Base-by-base conservation (phyloP, 2,797 vertebrate genomes). In the Oreochromis mossambicus region DNA sequence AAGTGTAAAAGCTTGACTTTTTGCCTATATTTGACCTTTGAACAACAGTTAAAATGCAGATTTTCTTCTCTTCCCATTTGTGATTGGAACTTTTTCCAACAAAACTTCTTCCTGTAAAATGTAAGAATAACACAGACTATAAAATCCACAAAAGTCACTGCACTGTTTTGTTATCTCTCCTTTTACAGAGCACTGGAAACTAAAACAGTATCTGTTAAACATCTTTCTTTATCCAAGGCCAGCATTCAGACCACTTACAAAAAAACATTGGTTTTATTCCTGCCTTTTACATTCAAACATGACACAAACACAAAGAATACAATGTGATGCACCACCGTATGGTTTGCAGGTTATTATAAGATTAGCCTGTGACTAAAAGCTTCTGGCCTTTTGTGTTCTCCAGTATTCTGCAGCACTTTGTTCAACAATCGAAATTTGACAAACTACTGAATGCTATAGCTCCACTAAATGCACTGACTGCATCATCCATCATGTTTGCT, bases 331-430 rank as follows among this genome's bases (percentile, higher is more conserved):
- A 26, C 2, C 36, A 46, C 24, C 46, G 7, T 77, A 41, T 58
- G 85, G 85, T 56, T 79, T 56, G 79, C 34, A 48, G 83, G 70
- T 79, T 84, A 63, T 86, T 68, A 78, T 81, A 58, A 84, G 77
- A 91, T 87, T 79, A 78, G 77, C 51, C 77, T 17, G 46, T 38
- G 79, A 89, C 77, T 52, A 79, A 80, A 77, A 14, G 78, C 55
- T 63, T 24, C 58, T 78, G 80, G 48, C 38, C 14, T 21, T 75
- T n/a, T 86, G 73, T 85, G 70, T 83, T 87, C 79, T 54, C 29
- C 4, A 3, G 36, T 56, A 8, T 87, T 82, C 82, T 82, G 84
- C 81, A 82, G 83, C 87, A 87, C 68, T 86, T 88, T 88, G 77
- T 77, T 52, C 84, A 63, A 34, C 84, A 70, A 46, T 26, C 90